These are phyloP conservation scores for Paraescarpia echinospica DNA, from an alignment of 1,140 invertebrate species.

Conservation along the genomic window DNA sequence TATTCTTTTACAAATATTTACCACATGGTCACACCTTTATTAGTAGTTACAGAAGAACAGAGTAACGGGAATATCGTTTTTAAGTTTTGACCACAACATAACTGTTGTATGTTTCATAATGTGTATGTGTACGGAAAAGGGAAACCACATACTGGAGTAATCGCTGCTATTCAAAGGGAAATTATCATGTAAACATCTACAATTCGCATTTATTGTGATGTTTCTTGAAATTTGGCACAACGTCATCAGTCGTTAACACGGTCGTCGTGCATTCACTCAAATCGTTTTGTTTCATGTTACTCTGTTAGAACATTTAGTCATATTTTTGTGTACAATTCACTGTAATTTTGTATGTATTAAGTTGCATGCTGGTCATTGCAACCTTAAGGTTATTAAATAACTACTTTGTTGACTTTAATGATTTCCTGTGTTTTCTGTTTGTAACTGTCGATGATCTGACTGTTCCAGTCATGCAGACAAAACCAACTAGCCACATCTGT, in stretches of 20 bases:
- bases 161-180: neutral
- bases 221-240: neutral
- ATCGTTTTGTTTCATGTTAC: neutral
- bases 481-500: neutral
- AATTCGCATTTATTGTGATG: neutral
- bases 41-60: neutral
- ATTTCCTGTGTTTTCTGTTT: neutral
- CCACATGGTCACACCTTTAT: neutral
- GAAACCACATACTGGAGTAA: neutral
- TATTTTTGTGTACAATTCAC: neutral
- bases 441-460: neutral
- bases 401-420: neutral
- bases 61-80: neutral
- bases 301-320: neutral
- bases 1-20: neutral
- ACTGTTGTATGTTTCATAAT: neutral
- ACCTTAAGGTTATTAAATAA: neutral
- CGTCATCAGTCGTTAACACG: neutral
- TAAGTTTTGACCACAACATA: neutral
- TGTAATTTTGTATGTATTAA: constrained; percentile 1
- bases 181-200: neutral
- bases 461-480: no score
- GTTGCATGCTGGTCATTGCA: neutral
- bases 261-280: neutral
- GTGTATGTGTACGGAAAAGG: neutral